A percentile compares a stretch with the other conserved stretches of the same genome.
Evolutionary conservation across 1,140 invertebrate species (phyloP).

Genomic region (Megalonaias nervosa): DNA sequence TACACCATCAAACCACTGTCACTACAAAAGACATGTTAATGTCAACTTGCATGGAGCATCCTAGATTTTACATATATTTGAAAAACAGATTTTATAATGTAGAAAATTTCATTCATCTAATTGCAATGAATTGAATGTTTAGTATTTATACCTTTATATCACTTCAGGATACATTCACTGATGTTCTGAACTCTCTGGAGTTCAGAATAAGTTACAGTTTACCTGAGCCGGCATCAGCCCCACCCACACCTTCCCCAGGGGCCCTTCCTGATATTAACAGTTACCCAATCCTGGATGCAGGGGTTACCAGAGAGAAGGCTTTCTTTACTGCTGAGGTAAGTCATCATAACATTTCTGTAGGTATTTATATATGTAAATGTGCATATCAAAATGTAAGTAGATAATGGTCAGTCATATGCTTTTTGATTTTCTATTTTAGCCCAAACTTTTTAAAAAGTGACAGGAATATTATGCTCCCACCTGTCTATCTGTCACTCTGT

Average conservation of each 20-base stretch:
- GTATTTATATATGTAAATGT: not conserved
- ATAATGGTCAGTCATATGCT: too few species aligned
- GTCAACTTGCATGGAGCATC: too few species aligned
- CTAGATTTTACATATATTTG: too few species aligned
- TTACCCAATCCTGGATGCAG: conserved; percentile 78
- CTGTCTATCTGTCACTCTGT: too few species aligned
- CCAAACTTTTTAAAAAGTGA: too few species aligned
- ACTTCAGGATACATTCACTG: conserved; percentile 59
- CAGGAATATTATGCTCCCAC: too few species aligned
- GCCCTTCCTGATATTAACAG: conserved; percentile 81
- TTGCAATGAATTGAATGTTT: too few species aligned
- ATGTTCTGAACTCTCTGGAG: conserved; percentile 69
- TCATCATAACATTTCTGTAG: not conserved
- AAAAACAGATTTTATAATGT: too few species aligned
- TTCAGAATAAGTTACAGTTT: conserved; percentile 77
- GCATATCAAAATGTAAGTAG: too few species aligned
- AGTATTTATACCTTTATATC: not conserved
- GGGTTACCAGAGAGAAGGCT: conserved; percentile 14
- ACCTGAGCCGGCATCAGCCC: conserved; percentile 72
- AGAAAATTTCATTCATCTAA: conserved; percentile 28
- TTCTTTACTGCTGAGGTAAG: conserved; percentile 36
- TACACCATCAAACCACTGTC: too few species aligned
- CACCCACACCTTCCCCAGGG: conserved; percentile 67
- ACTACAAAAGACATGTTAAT: too few species aligned
- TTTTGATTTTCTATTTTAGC: too few species aligned